phyloP scores from a whole-genome alignment of 2,888 invertebrate species.

The Sarcophaga caerulescens region DNA sequence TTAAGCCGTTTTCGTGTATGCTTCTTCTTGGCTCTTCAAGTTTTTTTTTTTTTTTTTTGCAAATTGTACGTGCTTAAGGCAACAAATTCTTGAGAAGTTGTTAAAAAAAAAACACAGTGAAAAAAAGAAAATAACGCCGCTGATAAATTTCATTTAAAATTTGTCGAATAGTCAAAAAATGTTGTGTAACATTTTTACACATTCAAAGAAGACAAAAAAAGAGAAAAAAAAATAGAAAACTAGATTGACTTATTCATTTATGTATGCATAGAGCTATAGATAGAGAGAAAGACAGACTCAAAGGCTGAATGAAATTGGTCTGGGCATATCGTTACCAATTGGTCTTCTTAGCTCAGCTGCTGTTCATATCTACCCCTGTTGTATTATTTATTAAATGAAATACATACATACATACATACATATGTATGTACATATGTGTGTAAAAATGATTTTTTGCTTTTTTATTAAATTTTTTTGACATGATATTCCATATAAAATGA shows the following conservation, averaged over 20 bases:
- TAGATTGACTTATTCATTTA: neutral
- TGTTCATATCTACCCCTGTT: slow-evolving; percentile 24
- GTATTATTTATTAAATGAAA: slow-evolving; percentile 53
- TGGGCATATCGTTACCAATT: neutral
- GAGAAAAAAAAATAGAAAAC: too few species aligned
- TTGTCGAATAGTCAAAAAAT: slow-evolving; percentile 61
- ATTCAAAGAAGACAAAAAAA: neutral
- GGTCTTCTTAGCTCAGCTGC: slow-evolving; percentile 25
- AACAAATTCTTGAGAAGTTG: slow-evolving; percentile 29
- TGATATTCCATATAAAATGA: neutral
- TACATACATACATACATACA: neutral
- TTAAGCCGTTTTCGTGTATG: slow-evolving; percentile 1
- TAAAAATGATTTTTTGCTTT: neutral
- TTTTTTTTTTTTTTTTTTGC: slow-evolving; percentile 1
- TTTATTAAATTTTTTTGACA: neutral
- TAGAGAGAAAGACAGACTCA: neutral
- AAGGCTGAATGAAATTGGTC: neutral
- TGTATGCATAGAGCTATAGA: neutral
- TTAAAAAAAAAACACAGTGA: slow-evolving; percentile 30
- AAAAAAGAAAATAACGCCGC: slow-evolving; percentile 15
- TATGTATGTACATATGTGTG: neutral
- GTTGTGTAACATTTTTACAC: neutral
- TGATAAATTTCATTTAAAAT: slow-evolving; percentile 64
- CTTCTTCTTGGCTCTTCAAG: neutral
- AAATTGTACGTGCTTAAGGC: slow-evolving; percentile 54